phyloP scores from a whole-genome alignment of 2,888 invertebrate species.

The Tenodera sinensis region DNA sequence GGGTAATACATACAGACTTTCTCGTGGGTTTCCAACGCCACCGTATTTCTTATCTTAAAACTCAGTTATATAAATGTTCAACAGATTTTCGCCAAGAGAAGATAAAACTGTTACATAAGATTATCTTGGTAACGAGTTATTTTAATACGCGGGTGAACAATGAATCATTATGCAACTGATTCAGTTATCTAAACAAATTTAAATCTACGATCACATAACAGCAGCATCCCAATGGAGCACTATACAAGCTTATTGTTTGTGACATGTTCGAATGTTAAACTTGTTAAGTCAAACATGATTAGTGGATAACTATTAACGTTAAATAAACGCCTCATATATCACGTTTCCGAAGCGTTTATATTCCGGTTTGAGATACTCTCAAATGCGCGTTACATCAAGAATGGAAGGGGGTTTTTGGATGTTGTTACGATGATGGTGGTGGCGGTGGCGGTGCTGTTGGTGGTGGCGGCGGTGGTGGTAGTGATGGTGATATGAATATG shows the following conservation, averaged over 20 bases:
- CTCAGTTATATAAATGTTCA: too few relatives aligned
- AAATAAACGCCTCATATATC: not conserved
- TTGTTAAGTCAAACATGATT: not conserved
- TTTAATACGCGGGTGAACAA: not conserved
- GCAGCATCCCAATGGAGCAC: not conserved
- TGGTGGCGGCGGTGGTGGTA: too few relatives aligned
- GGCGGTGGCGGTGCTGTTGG: too few relatives aligned
- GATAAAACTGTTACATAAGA: not conserved
- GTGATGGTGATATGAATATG: too few relatives aligned
- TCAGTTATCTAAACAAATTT: not conserved
- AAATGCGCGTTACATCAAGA: not conserved
- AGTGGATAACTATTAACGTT: not conserved
- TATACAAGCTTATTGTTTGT: not conserved
- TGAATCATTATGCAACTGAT: not conserved
- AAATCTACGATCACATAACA: not conserved
- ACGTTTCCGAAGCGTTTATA: not conserved
- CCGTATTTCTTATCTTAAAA: too few relatives aligned
- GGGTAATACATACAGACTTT: too few relatives aligned
- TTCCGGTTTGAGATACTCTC: not conserved
- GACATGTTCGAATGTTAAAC: not conserved
- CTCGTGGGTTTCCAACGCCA: too few relatives aligned
- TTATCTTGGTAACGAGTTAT: not conserved
- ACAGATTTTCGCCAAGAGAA: too few relatives aligned
- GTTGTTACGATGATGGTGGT: too few relatives aligned
- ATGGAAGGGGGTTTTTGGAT: not conserved